Percentiles rank a stretch among this genome's conserved stretches.
phyloP scores from a whole-genome alignment of 64 coral and sea anemone genomes.

The Dendronephthya gigantea region DNA sequence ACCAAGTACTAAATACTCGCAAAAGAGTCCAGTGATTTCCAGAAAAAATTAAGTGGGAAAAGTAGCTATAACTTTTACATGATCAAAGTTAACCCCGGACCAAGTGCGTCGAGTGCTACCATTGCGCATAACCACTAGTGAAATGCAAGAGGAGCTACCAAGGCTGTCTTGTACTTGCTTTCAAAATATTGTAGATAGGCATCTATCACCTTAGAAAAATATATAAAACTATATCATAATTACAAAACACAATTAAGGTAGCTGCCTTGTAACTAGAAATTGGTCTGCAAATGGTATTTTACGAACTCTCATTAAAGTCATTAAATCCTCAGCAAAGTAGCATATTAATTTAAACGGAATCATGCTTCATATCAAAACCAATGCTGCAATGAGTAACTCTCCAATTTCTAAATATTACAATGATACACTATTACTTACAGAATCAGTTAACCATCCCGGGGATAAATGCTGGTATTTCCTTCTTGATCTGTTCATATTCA shows the following conservation, averaged over 20 bases:
- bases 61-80: neutral
- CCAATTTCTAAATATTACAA: too few species aligned
- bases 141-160: constrained; percentile 2
- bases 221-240: neutral
- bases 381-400: too few species aligned
- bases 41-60: constrained; percentile 3
- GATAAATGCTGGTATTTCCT: neutral
- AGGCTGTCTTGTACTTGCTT: neutral
- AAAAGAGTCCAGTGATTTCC: constrained; percentile 23
- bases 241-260: too few species aligned
- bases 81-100: neutral
- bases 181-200: neutral
- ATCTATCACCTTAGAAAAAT: neutral
- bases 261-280: too few species aligned
- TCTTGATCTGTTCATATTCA: neutral
- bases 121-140: constrained; percentile 6
- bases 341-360: too few species aligned
- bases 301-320: too few species aligned
- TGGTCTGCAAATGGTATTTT: too few species aligned
- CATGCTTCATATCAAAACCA: too few species aligned
- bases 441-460: too few species aligned
- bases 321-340: too few species aligned
- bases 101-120: constrained; percentile 16
- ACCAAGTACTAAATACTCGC: too few species aligned
- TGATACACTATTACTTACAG: too few species aligned